Conservation (phyloP, 2,797 vertebrate genomes). For the Enteromius anoplus region DNA sequence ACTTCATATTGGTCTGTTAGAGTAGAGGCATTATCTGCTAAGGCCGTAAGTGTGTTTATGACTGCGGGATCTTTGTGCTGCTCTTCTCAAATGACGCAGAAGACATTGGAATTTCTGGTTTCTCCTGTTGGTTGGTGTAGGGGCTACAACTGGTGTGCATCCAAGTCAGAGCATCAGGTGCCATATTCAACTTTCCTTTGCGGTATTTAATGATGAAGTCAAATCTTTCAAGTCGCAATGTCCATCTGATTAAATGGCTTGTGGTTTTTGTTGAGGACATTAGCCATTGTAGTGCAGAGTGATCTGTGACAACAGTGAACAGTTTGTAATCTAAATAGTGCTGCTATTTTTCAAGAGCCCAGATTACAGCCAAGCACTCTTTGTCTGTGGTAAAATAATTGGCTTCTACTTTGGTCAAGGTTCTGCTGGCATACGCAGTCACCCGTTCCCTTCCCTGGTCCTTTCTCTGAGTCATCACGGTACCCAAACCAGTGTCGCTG, state of each 20-base stretch:
- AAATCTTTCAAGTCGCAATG: background rate
- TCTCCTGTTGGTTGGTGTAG: background rate
- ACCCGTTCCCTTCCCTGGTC: background rate
- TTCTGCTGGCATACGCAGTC: background rate
- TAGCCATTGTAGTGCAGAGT: too few relatives aligned
- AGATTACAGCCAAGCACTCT: background rate
- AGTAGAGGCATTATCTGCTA: background rate
- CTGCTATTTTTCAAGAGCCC: background rate
- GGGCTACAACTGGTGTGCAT: background rate
- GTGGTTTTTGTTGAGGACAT: too few relatives aligned
- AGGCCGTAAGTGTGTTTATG: background rate
- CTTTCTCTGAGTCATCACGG: too few relatives aligned
- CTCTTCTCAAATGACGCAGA: background rate
- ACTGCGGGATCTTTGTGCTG: background rate
- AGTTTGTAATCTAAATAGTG: background rate
- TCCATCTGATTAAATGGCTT: too few relatives aligned
- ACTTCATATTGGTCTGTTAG: background rate
- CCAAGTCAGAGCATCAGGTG: background rate
- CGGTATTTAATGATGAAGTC: background rate
- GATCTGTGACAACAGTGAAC: background rate
- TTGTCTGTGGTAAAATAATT: background rate
- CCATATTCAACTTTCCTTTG: too few relatives aligned
- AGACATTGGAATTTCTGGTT: background rate
- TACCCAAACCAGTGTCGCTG: too few relatives aligned
- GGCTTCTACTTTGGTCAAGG: background rate